These are phyloP conservation scores for Neopelma chrysocephalum DNA, from an alignment of 2,797 vertebrate genomes.

Conservation along the genomic window DNA sequence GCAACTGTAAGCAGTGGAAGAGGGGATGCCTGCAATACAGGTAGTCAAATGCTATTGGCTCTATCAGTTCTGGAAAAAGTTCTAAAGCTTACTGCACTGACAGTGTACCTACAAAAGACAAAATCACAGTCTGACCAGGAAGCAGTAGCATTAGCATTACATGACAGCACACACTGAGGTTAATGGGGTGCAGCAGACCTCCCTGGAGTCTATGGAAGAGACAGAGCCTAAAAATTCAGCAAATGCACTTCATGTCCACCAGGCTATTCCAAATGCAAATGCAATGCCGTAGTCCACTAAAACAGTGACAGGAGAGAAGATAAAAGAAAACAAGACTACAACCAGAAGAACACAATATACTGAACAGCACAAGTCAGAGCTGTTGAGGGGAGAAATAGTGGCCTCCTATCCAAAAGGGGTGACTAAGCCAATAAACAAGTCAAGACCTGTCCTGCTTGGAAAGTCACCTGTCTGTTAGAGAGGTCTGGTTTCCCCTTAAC, in stretches of 20 bases:
- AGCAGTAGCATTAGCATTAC: not conserved
- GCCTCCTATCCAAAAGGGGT: not conserved
- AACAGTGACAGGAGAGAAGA: not conserved
- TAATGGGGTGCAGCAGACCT: not conserved
- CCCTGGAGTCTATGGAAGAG: not conserved
- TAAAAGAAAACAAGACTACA: not conserved
- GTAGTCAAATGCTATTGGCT: not conserved
- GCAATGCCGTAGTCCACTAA: not conserved
- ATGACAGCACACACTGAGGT: not conserved
- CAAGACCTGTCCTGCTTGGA: not conserved
- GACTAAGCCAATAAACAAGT: not conserved
- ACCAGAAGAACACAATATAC: not conserved
- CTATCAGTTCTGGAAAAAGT: not conserved
- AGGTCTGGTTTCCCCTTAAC: not conserved
- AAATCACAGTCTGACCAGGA: not conserved
- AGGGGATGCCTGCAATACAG: not conserved
- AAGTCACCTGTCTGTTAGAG: not conserved
- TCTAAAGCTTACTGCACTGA: not conserved
- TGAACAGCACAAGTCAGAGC: not conserved
- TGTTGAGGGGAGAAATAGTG: not conserved
- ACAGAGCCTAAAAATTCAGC: not conserved
- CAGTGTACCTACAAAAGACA: not conserved
- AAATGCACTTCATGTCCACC: not conserved
- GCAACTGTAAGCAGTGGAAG: not conserved
- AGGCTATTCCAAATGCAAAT: not conserved